Percentiles rank a stretch among this genome's conserved stretches.
Evolutionary conservation across 2,113 vertebrate species (phyloP).

Genomic region (Perca fluviatilis): DNA sequence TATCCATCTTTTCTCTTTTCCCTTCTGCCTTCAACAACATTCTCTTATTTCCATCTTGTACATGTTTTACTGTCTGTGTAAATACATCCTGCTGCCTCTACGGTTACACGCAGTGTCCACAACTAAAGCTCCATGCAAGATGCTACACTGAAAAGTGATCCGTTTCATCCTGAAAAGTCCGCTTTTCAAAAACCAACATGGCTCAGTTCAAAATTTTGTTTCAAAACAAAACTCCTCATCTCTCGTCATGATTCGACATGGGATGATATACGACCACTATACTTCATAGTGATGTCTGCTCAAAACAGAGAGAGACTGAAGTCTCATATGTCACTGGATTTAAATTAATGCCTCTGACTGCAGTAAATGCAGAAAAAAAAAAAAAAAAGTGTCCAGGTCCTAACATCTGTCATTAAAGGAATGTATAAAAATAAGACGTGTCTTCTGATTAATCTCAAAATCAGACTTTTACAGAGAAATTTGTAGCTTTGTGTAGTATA

Average conservation of each 20-base stretch:
- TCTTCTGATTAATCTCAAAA: conserved; percentile 58
- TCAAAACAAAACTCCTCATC: conserved; percentile 70
- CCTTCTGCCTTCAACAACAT: conserved; percentile 68
- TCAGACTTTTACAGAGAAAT: conserved; percentile 53
- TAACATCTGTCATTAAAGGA: conserved; percentile 74
- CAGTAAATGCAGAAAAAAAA: conserved; percentile 51
- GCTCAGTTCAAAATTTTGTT: conserved; percentile 81
- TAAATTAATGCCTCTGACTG: conserved; percentile 73
- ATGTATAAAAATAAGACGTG: conserved; percentile 84
- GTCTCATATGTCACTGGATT: conserved; percentile 50
- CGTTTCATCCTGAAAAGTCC: conserved; percentile 60
- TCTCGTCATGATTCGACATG: conserved; percentile 41
- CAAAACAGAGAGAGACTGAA: conserved; percentile 48
- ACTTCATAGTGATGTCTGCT: conserved; percentile 33
- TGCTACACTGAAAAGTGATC: conserved; percentile 79
- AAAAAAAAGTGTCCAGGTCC: conserved; percentile 47
- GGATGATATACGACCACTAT: conserved; percentile 29
- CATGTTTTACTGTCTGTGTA: conserved; percentile 18
- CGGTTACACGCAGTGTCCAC: conserved; percentile 57
- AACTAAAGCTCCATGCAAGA: conserved; percentile 79
- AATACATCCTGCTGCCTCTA: conserved; percentile 50
- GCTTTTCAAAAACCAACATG: conserved; percentile 82
- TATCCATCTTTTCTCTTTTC: conserved; percentile 54
- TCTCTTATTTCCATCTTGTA: conserved; percentile 32
- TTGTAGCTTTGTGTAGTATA: conserved; percentile 42